Conservation (phyloP, 2,797 vertebrate genomes). For the Tachyglossus aculeatus region DNA sequence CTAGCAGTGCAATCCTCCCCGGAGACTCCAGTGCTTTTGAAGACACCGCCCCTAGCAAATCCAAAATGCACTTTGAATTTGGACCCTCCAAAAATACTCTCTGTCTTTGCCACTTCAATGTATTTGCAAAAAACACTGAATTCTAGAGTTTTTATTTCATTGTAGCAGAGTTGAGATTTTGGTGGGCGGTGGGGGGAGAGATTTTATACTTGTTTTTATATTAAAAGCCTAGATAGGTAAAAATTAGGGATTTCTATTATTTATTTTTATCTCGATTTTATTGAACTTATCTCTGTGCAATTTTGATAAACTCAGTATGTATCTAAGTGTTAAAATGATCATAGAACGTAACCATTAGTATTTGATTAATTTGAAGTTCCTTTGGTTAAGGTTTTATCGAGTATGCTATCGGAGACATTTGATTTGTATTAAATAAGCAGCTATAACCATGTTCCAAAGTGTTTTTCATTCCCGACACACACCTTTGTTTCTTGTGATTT, state of each 20-base stretch:
- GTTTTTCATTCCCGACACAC: background rate
- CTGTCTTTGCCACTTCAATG: background rate
- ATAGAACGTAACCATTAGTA: background rate
- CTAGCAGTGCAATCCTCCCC: too few relatives aligned
- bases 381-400: background rate
- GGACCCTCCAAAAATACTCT: background rate
- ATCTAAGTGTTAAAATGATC: background rate
- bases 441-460: rapidly evolving
- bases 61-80: slow-evolving; percentile 3
- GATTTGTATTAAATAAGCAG: slow-evolving; percentile 15
- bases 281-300: background rate
- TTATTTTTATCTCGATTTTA: background rate
- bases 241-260: background rate
- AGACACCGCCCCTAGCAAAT: slow-evolving; percentile 26
- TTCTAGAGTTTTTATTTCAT: background rate
- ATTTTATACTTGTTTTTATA: slow-evolving; percentile 22
- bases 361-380: background rate
- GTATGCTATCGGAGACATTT: background rate
- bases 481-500: background rate
- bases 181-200: slow-evolving; percentile 26
- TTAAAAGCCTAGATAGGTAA: background rate
- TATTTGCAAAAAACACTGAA: background rate
- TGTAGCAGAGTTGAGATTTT: background rate
- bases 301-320: background rate
- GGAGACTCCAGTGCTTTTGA: slow-evolving; percentile 8